Evolutionary conservation across 2,113 vertebrate species (phyloP).

Genomic region (Equus przewalskii): DNA sequence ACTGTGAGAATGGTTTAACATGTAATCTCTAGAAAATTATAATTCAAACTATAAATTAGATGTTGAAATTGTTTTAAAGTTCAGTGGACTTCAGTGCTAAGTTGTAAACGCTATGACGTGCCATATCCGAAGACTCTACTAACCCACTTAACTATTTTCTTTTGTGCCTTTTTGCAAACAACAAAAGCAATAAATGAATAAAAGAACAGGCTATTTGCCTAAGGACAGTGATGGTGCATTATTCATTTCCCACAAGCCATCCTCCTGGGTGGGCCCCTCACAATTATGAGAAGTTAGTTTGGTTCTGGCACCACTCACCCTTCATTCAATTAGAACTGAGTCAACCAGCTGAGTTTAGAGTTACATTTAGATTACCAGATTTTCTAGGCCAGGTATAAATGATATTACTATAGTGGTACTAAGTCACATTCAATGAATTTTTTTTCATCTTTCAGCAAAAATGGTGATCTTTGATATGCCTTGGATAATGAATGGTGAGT

Average conservation of each 20-base stretch:
- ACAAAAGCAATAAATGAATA: background rate
- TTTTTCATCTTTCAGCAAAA: slow-evolving; percentile 92
- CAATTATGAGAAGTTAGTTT: background rate
- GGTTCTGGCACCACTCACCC: background rate
- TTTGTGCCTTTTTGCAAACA: slow-evolving; percentile 59
- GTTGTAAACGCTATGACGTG: background rate
- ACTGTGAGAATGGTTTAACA: background rate
- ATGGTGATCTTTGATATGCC: slow-evolving; percentile 99
- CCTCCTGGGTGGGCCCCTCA: background rate
- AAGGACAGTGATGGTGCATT: background rate
- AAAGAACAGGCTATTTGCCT: background rate
- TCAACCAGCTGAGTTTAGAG: background rate
- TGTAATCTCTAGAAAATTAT: slow-evolving; percentile 48
- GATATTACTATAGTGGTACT: slow-evolving; percentile 15
- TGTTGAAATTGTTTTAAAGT: slow-evolving; percentile 15
- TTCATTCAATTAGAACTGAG: background rate
- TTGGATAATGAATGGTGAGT: slow-evolving; percentile 99
- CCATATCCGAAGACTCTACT: background rate
- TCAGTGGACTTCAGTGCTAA: background rate
- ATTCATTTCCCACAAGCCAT: background rate
- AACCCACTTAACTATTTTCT: slow-evolving; percentile 25
- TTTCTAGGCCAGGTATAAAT: slow-evolving; percentile 15
- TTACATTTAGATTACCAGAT: background rate
- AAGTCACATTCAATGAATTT: slow-evolving; percentile 30
- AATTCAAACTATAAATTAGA: slow-evolving; percentile 44